These are phyloP conservation scores for Apogon talboti DNA, from an alignment of 2,797 vertebrate genomes.

Conservation along the genomic window DNA sequence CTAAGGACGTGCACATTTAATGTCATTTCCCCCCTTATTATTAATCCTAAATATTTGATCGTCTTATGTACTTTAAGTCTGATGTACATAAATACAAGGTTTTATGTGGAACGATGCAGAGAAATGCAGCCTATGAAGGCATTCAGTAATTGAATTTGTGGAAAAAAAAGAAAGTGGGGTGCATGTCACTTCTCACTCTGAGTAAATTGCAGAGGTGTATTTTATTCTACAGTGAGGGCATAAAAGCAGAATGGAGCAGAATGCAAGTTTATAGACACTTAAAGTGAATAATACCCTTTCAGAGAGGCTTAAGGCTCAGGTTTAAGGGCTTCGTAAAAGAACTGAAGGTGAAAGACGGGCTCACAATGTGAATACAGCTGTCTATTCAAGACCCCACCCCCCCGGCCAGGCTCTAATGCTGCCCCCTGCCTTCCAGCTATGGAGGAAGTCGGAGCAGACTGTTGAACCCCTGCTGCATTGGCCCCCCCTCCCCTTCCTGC, in stretches of 20 bases:
- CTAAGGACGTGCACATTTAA: no score
- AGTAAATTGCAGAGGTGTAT: slow-evolving; percentile 1
- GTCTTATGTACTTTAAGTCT: neutral
- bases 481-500: slow-evolving; percentile 37
- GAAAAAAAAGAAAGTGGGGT: neutral
- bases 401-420: slow-evolving; percentile 42
- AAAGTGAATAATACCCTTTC: slow-evolving; percentile 55
- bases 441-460: slow-evolving; percentile 60
- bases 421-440: slow-evolving; percentile 55
- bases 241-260: slow-evolving; percentile 9
- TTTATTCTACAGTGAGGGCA: slow-evolving; percentile 26
- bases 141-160: slow-evolving; percentile 19
- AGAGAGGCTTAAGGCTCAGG: slow-evolving; percentile 62
- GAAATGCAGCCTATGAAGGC: slow-evolving; percentile 32
- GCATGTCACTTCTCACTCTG: slow-evolving; percentile 11
- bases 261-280: slow-evolving; percentile 56
- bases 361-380: slow-evolving; percentile 79
- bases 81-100: neutral
- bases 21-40: neutral
- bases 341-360: slow-evolving; percentile 58
- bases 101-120: slow-evolving; percentile 1
- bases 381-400: slow-evolving; percentile 56
- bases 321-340: slow-evolving; percentile 62
- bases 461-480: slow-evolving; percentile 52
- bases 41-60: neutral